Evolutionary conservation across 2,113 vertebrate species (phyloP).

Genomic region (Leptosomus discolor): DNA sequence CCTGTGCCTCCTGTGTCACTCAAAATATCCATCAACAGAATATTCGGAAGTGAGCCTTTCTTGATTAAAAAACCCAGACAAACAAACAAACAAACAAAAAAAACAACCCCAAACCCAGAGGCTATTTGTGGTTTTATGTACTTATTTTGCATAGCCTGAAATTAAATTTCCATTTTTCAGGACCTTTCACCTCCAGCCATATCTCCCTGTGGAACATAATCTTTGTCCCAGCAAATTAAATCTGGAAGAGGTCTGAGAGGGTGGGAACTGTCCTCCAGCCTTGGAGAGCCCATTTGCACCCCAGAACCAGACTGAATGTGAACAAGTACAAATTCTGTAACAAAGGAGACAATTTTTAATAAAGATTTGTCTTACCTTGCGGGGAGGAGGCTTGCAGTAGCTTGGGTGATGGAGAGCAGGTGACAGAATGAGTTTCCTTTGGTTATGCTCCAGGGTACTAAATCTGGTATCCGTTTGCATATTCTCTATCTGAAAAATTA

Average conservation of each 20-base stretch:
- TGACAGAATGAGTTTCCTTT: background rate
- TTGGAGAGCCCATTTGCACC: background rate
- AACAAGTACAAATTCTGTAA: background rate
- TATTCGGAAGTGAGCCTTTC: slow-evolving; percentile 12
- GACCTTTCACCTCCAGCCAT: background rate
- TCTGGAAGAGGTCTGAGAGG: background rate
- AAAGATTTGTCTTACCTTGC: background rate
- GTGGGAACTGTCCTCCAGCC: background rate
- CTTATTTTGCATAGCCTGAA: background rate
- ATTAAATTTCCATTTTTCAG: background rate
- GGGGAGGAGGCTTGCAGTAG: background rate
- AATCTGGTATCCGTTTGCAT: background rate
- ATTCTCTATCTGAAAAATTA: background rate
- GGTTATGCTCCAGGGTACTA: background rate
- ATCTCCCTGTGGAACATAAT: background rate
- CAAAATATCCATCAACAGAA: slow-evolving; percentile 62
- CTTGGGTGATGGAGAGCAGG: background rate
- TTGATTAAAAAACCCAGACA: background rate
- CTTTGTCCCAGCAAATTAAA: background rate
- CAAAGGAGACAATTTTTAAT: background rate
- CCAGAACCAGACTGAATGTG: background rate
- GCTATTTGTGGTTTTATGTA: slow-evolving; percentile 10
- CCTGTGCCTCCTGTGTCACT: slow-evolving; percentile 31
- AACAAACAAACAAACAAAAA: background rate
- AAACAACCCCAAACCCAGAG: background rate